Base-by-base conservation (phyloP, 2,113 vertebrate species). In the Myanophis thanlyinensis region DNA sequence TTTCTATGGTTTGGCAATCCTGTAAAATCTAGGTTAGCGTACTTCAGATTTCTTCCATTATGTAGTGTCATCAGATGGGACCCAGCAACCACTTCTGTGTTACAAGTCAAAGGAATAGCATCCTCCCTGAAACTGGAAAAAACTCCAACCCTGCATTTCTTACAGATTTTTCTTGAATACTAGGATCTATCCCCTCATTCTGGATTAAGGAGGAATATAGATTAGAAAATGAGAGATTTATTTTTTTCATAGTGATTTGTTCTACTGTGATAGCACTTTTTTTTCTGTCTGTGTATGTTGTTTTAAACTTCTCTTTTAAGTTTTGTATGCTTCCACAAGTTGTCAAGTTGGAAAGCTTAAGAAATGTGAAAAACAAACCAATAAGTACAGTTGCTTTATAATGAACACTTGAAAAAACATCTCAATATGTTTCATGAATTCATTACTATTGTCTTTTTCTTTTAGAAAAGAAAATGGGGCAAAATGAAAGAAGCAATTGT, bases 351-450 rank as follows among this genome's bases (percentile, higher is more conserved):
- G 73, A 44, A 80, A 44, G 73, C 35, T 80, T 80, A 22, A 80
- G 35, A 80, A 80, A 80, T 4, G 18, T 44, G 35, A 80, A 80
- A 80, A 80, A 80, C 18, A 9, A 44, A 80, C 73, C 73, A 44
- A 48, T 47, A 84, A 90, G 62, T 90, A 80, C 15, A 85, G 88
- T 49, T 51, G 80, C 47, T 51, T 90, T 86, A 51, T 93, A 90
- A 93, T 90, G 73, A 93, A 87, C 30, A 9, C 22, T 86, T 62
- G 22, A 86, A 49, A 89, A 89, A 11, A 10, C n/a, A n/a, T 44
- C 62, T 89, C 88, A 93, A 1, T 25, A 56, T 54, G 59, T 90
- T 59, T 93, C 62, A 90, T 93, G 53, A 49, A 90, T 85, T 54
- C 51, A 92, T 56, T 49, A 86, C 7, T 51, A 2, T 35, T 67